Conservation (phyloP, 1,140 invertebrate genomes). For the Lethrus apterus region DNA sequence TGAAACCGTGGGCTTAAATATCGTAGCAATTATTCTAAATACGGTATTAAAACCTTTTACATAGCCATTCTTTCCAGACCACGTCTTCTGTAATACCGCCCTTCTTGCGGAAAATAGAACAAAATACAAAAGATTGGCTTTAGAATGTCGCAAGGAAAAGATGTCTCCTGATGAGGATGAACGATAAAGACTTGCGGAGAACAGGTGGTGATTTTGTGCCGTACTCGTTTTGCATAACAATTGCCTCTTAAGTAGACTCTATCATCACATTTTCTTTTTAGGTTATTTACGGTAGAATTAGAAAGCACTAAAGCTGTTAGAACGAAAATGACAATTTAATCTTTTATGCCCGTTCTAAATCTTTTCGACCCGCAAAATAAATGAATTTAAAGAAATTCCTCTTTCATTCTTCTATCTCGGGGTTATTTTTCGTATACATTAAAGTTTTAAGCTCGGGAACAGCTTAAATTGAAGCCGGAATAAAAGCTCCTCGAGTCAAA, state of each 20-base stretch:
- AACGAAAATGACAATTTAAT: slow-evolving; percentile 38
- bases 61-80: slow-evolving; percentile 41
- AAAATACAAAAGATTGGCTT: slow-evolving; percentile 41
- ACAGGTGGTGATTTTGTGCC: slow-evolving; percentile 39
- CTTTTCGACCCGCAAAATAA: slow-evolving; percentile 27
- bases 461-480: slow-evolving; percentile 27
- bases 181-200: slow-evolving; percentile 34
- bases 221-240: slow-evolving; percentile 41
- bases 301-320: slow-evolving; percentile 39
- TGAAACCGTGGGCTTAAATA: slow-evolving; percentile 35
- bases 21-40: slow-evolving; percentile 41
- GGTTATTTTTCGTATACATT: slow-evolving; percentile 28
- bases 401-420: slow-evolving; percentile 5
- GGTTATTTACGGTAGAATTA: slow-evolving; percentile 39
- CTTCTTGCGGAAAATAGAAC: slow-evolving; percentile 35
- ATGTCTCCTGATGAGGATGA: slow-evolving; percentile 40
- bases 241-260: slow-evolving; percentile 37
- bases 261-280: slow-evolving; percentile 38
- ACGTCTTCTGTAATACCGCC: slow-evolving; percentile 34
- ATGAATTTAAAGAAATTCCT: slow-evolving; percentile 34
- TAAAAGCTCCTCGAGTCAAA: slow-evolving; percentile 22
- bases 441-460: slow-evolving; percentile 25
- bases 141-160: slow-evolving; percentile 32
- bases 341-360: slow-evolving; percentile 20
- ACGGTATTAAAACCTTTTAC: slow-evolving; percentile 39